phyloP scores from a whole-genome alignment of 2,888 invertebrate genomes.

The Galeruca laticollis region DNA sequence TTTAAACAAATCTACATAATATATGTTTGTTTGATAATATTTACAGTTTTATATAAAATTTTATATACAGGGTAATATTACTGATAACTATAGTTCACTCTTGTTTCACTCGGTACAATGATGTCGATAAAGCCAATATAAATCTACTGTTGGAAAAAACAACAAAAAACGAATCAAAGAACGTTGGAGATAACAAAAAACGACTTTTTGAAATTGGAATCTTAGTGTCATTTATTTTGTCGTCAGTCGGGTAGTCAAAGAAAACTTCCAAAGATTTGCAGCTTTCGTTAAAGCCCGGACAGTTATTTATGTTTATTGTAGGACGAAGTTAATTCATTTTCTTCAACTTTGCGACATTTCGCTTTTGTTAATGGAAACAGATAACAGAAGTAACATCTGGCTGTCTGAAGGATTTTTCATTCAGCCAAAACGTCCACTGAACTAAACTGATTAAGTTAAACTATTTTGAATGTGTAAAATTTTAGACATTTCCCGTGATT shows the following conservation, averaged over 20 bases:
- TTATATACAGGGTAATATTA: too few relatives aligned
- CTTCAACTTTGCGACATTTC: not conserved
- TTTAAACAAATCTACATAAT: not conserved
- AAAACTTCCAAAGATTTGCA: not conserved
- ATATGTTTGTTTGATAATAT: too few relatives aligned
- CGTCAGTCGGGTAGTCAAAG: not conserved
- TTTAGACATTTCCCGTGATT: too few relatives aligned
- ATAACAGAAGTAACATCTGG: slow-evolving; percentile 8
- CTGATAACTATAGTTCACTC: too few relatives aligned
- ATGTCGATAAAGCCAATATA: too few relatives aligned
- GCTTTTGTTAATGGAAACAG: slow-evolving; percentile 1
- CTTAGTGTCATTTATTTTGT: not conserved
- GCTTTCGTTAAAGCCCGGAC: not conserved
- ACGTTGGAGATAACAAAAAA: not conserved
- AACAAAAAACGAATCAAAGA: not conserved
- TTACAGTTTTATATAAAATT: too few relatives aligned
- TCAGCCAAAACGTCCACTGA: too few relatives aligned
- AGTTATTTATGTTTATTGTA: slow-evolving; percentile 1
- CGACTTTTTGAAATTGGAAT: not conserved
- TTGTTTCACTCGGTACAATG: too few relatives aligned
- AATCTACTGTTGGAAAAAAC: too few relatives aligned
- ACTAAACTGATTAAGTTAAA: too few relatives aligned
- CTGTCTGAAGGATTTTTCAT: too few relatives aligned
- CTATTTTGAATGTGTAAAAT: too few relatives aligned
- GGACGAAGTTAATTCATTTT: not conserved